Conservation (phyloP, 2,888 invertebrate species). For the Drosophila tripunctata region DNA sequence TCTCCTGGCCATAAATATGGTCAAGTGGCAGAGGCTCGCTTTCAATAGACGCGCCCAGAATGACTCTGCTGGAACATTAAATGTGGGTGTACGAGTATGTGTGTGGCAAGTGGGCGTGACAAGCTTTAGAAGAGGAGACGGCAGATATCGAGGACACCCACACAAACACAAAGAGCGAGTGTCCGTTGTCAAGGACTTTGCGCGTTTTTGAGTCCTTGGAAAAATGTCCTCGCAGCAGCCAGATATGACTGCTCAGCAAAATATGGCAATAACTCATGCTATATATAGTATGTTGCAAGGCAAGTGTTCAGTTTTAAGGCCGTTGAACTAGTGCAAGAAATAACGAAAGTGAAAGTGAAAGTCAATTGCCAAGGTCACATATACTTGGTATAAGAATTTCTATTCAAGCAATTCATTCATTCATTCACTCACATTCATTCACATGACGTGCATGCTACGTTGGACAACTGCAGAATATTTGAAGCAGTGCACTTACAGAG, state of each 20-base stretch:
- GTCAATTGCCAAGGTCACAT: slow-evolving; percentile 48
- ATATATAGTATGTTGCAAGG: slow-evolving; percentile 4
- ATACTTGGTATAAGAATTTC: slow-evolving; percentile 21
- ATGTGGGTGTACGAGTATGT: background rate
- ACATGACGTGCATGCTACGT: slow-evolving; percentile 13
- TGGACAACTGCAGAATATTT: slow-evolving; percentile 18
- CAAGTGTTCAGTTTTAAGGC: background rate
- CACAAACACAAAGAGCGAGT: background rate
- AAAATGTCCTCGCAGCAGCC: background rate
- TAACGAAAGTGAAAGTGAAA: no score
- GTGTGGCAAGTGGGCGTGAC: slow-evolving; percentile 38
- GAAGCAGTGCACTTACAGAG: slow-evolving; percentile 18
- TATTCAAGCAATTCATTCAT: slow-evolving; percentile 13
- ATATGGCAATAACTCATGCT: slow-evolving; percentile 21
- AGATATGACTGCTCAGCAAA: slow-evolving; percentile 14
- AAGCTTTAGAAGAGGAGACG: no score
- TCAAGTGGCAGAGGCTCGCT: slow-evolving; percentile 39
- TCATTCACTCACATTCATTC: background rate
- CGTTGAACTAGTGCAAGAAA: slow-evolving; percentile 5
- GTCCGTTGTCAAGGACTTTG: slow-evolving; percentile 29
- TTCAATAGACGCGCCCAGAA: slow-evolving; percentile 57
- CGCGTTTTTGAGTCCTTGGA: background rate
- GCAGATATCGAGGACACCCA: slow-evolving; percentile 2
- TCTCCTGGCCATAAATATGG: slow-evolving; percentile 50
- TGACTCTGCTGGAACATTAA: slow-evolving; percentile 31